These are phyloP conservation scores for Rhynchotus rufescens DNA, from an alignment of 2,797 vertebrate genomes.

Conservation along the genomic window DNA sequence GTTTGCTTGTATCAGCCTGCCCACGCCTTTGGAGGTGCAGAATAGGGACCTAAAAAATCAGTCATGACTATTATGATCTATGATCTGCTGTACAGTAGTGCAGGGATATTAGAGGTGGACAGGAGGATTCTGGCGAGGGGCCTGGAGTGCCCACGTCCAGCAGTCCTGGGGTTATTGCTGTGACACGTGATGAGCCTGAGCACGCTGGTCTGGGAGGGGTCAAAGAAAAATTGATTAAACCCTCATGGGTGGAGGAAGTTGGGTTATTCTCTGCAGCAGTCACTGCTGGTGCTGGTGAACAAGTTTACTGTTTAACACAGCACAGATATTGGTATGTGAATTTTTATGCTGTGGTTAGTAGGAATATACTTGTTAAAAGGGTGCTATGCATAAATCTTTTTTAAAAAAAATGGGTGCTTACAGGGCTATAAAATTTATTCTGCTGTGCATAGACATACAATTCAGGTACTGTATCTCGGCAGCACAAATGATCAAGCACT, in stretches of 20 bases:
- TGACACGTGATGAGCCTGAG: fast-evolving
- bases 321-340: neutral
- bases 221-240: fast-evolving
- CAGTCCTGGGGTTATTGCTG: neutral
- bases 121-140: neutral
- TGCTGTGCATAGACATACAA: fast-evolving
- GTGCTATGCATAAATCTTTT: neutral
- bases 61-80: neutral
- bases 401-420: neutral
- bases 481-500: neutral
- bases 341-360: neutral
- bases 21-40: neutral
- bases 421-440: neutral
- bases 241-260: neutral
- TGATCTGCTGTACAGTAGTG: neutral
- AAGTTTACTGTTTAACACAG: neutral
- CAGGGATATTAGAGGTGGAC: too few species aligned
- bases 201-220: neutral
- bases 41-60: neutral
- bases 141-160: neutral
- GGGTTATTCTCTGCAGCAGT: neutral
- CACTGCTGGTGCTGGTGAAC: neutral
- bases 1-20: neutral
- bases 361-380: neutral
- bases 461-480: neutral